A percentile compares a stretch with the other conserved stretches of the same genome.
phyloP scores from a whole-genome alignment of 2,113 vertebrate species.

The Falco punctatus region DNA sequence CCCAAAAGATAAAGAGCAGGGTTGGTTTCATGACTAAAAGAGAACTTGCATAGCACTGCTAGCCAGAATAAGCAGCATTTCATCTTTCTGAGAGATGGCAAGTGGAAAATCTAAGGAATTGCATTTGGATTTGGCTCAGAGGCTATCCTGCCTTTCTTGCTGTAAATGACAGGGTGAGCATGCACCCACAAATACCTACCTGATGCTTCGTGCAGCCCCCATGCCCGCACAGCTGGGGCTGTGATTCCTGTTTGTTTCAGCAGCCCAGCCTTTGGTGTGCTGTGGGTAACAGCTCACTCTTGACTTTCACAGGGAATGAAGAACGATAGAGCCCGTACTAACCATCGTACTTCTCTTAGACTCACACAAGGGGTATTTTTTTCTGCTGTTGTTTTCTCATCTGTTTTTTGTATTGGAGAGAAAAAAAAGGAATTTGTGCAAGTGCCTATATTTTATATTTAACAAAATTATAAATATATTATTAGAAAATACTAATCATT shows the following conservation, averaged over 20 bases:
- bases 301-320: background rate
- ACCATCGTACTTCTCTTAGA: rapidly evolving
- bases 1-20: background rate
- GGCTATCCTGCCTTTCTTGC: background rate
- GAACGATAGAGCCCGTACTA: background rate
- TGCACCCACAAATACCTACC: background rate
- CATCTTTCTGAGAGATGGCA: background rate
- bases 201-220: background rate
- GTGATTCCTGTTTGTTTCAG: background rate
- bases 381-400: background rate
- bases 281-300: background rate
- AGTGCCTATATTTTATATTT: background rate
- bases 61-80: background rate
- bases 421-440: background rate
- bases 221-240: rapidly evolving
- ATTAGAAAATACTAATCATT: background rate
- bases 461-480: background rate
- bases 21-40: background rate
- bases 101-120: background rate
- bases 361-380: background rate
- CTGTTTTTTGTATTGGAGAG: background rate
- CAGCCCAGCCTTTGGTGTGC: background rate
- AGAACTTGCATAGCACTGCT: background rate
- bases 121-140: background rate
- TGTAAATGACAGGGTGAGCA: rapidly evolving